Percentiles rank a stretch among this genome's conserved stretches.
phyloP scores from a whole-genome alignment of 2,888 invertebrate species.

The Callimorpha dominula region DNA sequence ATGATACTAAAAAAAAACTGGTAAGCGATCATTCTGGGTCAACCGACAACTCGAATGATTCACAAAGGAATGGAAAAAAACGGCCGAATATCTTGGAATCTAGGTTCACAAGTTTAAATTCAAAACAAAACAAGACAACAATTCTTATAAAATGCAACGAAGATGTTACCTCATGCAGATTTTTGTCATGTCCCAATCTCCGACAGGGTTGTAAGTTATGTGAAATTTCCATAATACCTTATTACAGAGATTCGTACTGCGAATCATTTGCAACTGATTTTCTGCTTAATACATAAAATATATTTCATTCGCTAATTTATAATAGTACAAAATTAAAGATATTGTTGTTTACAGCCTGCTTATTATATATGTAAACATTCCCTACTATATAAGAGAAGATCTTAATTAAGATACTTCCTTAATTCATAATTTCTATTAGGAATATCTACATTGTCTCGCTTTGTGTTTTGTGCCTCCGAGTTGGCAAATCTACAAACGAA shows the following conservation, averaged over 20 bases:
- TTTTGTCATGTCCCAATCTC: constrained; percentile 67
- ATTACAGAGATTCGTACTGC: constrained; percentile 56
- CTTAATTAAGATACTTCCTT: constrained; percentile 68
- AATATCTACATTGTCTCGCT: constrained; percentile 50
- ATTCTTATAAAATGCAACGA: constrained; percentile 65
- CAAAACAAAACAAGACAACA: constrained; percentile 46
- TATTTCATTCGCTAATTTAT: not conserved
- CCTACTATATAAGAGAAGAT: constrained; percentile 33
- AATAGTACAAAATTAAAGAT: constrained; percentile 53
- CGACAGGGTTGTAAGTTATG: constrained; percentile 66
- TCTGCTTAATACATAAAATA: constrained; percentile 30
- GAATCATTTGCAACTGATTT: constrained; percentile 52
- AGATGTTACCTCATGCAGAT: constrained; percentile 59
- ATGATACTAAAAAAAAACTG: constrained; percentile 9
- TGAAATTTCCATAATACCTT: constrained; percentile 52
- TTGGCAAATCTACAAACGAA: constrained; percentile 68
- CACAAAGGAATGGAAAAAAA: not conserved
- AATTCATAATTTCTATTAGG: constrained; percentile 69
- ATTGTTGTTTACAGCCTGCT: constrained; percentile 64
- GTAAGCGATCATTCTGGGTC: not conserved
- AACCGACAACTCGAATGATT: not conserved
- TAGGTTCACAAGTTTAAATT: not conserved
- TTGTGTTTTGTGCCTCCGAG: constrained; percentile 63
- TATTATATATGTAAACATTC: constrained; percentile 60
- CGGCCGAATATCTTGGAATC: not conserved